A percentile compares a stretch with the other conserved stretches of the same genome.
Evolutionary conservation across 1,140 invertebrate species (phyloP).

Genomic region (Brachionus koreanus): DNA sequence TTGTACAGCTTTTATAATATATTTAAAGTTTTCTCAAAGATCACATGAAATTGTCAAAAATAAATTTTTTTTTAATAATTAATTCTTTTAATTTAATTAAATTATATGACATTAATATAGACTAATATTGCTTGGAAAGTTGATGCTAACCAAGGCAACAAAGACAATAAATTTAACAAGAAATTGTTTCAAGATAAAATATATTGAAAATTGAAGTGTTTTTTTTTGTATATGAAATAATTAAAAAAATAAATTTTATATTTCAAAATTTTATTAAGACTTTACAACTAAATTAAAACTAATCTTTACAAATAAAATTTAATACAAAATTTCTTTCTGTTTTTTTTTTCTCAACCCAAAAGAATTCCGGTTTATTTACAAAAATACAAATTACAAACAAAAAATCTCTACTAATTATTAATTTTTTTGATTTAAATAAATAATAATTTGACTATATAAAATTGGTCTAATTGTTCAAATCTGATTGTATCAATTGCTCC

Average conservation of each 20-base stretch:
- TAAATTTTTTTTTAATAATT: too few species aligned
- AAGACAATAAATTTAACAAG: too few species aligned
- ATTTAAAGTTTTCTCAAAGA: background rate
- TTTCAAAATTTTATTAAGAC: slow-evolving; percentile 4
- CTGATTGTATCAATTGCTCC: background rate
- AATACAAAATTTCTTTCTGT: too few species aligned
- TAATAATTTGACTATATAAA: background rate
- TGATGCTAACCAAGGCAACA: too few species aligned
- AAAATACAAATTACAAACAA: background rate
- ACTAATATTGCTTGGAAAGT: too few species aligned
- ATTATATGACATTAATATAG: too few species aligned
- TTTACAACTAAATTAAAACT: slow-evolving; percentile 26
- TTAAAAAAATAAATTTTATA: background rate
- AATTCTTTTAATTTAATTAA: too few species aligned
- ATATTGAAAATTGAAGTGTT: too few species aligned
- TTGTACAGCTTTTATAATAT: background rate
- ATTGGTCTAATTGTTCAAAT: background rate
- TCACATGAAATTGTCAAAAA: too few species aligned
- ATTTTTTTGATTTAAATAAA: too few species aligned
- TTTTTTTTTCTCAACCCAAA: too few species aligned
- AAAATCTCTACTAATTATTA: background rate
- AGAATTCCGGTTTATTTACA: background rate
- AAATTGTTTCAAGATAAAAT: too few species aligned
- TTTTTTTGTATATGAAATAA: background rate
- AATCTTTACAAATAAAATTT: slow-evolving; percentile 1